Percentiles rank a stretch among this genome's conserved stretches.
Evolutionary conservation across 2,113 vertebrate genomes (phyloP).

Genomic region (Chascanopsetta lugubris): DNA sequence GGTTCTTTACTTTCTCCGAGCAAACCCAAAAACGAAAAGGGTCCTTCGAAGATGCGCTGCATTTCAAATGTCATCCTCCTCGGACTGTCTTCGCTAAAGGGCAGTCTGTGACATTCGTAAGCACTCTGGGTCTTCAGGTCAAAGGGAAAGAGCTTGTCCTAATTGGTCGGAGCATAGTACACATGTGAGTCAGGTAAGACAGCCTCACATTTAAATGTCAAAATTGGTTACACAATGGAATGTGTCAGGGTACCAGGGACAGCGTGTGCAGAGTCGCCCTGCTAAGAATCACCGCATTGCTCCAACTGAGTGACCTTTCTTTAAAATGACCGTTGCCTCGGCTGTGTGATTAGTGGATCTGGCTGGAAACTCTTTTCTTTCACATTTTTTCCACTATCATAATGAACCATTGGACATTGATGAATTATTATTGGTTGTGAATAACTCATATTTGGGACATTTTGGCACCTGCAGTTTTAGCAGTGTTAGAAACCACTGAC

Average conservation of each 20-base stretch:
- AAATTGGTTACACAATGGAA: slow-evolving; percentile 33
- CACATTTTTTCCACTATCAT: neutral
- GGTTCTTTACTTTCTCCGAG: neutral
- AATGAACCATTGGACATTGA: neutral
- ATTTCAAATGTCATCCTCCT: slow-evolving; percentile 74
- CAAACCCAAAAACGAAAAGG: slow-evolving; percentile 9
- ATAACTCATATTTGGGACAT: too few relatives aligned
- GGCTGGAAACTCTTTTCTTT: neutral
- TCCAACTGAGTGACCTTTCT: slow-evolving; percentile 62
- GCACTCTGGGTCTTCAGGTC: slow-evolving; percentile 41
- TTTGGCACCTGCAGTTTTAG: too few relatives aligned
- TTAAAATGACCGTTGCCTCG: slow-evolving; percentile 24
- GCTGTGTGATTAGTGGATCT: slow-evolving; percentile 16
- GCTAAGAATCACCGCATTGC: slow-evolving; percentile 17
- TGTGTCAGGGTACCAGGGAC: slow-evolving; percentile 48
- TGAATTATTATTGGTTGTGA: neutral
- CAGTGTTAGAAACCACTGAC: too few relatives aligned
- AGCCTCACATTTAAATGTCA: slow-evolving; percentile 77
- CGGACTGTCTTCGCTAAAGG: slow-evolving; percentile 53
- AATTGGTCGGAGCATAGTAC: slow-evolving; percentile 64
- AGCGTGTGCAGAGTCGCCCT: slow-evolving; percentile 26
- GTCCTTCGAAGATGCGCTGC: slow-evolving; percentile 41
- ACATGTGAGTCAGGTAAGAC: slow-evolving; percentile 57
- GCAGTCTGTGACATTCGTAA: slow-evolving; percentile 66
- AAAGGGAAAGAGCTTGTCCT: slow-evolving; percentile 39